Conservation (phyloP, 2,113 vertebrate genomes). For the Ceuthmochares aereus region DNA sequence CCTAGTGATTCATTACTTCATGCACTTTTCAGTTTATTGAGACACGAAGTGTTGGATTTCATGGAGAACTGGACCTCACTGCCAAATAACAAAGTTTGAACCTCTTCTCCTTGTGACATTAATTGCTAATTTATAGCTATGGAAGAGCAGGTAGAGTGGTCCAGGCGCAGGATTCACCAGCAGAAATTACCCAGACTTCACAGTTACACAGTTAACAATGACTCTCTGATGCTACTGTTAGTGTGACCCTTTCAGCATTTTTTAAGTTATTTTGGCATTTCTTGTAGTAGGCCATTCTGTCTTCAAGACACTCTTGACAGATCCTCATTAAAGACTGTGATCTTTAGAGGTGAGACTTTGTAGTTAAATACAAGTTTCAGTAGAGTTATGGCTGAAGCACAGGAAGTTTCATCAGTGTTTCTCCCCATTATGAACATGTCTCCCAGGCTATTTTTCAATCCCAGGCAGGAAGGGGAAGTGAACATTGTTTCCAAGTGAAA, state of each 20-base stretch:
- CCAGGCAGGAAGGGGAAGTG: neutral
- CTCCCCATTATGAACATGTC: neutral
- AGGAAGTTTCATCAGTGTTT: neutral
- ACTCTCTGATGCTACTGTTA: neutral
- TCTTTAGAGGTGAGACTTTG: neutral
- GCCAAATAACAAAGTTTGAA: constrained; percentile 44
- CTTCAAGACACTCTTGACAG: neutral
- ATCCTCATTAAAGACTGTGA: neutral
- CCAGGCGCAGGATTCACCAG: neutral
- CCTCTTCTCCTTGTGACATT: constrained; percentile 39
- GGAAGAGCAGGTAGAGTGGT: neutral
- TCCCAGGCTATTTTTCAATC: neutral
- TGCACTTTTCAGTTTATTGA: constrained; percentile 44
- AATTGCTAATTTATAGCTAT: constrained; percentile 40
- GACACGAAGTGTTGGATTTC: constrained; percentile 22
- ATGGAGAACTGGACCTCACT: constrained; percentile 9
- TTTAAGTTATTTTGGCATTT: constrained; percentile 39
- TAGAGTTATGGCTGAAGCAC: neutral
- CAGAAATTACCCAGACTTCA: neutral
- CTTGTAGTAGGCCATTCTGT: neutral
- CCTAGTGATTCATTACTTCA: constrained; percentile 46
- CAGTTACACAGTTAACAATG: neutral
- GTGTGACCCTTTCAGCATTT: constrained; percentile 22
- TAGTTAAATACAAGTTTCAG: neutral
- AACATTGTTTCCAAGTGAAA: neutral